Conservation (phyloP, 2,113 vertebrate genomes). For the Sinocyclocheilus anophthalmus region DNA sequence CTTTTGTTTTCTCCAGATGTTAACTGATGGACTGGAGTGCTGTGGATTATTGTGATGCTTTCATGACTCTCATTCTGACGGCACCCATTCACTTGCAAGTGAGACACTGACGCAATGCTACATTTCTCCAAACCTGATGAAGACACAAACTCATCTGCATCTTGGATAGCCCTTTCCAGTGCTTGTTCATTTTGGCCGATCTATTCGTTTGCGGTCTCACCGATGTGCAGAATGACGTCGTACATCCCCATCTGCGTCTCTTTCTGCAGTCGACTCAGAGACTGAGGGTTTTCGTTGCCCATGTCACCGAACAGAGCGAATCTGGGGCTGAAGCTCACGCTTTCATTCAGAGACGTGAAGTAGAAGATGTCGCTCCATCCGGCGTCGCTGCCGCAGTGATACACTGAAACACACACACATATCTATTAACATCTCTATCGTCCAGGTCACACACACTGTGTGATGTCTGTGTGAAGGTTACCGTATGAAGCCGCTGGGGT, state of each 20-base stretch:
- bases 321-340: slow-evolving; percentile 77
- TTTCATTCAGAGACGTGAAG: slow-evolving; percentile 78
- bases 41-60: too few species aligned
- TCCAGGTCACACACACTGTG: background rate
- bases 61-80: too few species aligned
- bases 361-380: slow-evolving; percentile 84
- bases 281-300: slow-evolving; percentile 86
- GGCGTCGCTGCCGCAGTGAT: slow-evolving; percentile 79
- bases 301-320: slow-evolving; percentile 86
- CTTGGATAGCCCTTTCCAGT: too few species aligned
- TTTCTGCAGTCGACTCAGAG: slow-evolving; percentile 81
- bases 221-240: slow-evolving; percentile 83
- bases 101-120: too few species aligned
- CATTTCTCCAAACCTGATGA: too few species aligned
- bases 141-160: too few species aligned
- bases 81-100: too few species aligned
- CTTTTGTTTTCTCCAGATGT: too few species aligned
- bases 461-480: slow-evolving; percentile 55
- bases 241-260: slow-evolving; percentile 82
- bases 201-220: slow-evolving; percentile 64
- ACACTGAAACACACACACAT: slow-evolving; percentile 69
- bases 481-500: slow-evolving; percentile 76
- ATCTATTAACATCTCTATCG: too few species aligned
- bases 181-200: background rate
- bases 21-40: too few species aligned